Conservation (phyloP, 2,113 vertebrate species). For the Odocoileus virginianus region DNA sequence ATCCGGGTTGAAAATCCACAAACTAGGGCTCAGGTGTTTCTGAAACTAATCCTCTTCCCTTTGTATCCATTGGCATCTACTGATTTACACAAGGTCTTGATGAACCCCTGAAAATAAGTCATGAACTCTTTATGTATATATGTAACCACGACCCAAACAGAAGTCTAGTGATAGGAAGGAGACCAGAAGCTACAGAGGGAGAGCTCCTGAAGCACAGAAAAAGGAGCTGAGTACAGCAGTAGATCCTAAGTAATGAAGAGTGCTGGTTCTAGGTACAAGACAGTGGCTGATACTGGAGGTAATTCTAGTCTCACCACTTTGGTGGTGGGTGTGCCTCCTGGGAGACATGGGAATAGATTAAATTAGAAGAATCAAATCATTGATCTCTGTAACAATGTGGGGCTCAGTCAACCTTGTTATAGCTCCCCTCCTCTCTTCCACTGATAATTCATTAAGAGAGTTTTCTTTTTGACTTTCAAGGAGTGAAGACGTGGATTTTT, state of each 20-base stretch:
- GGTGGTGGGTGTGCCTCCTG: too few species aligned
- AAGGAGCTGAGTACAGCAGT: not conserved
- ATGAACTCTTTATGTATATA: not conserved
- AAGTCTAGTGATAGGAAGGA: not conserved
- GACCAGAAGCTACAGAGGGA: not conserved
- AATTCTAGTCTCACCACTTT: not conserved
- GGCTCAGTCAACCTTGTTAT: not conserved
- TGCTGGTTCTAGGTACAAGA: not conserved
- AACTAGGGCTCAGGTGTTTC: not conserved
- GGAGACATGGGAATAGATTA: not conserved
- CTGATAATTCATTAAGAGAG: not conserved
- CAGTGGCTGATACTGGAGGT: not conserved
- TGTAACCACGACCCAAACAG: not conserved
- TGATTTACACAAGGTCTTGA: not conserved
- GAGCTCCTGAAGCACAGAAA: not conserved
- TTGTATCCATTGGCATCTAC: not conserved
- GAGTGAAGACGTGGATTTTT: not conserved
- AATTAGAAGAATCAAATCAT: not conserved
- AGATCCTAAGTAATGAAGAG: not conserved
- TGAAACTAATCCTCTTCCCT: not conserved
- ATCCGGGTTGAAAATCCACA: not conserved
- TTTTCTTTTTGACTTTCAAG: not conserved
- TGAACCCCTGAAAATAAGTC: not conserved
- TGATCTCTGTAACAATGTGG: not conserved
- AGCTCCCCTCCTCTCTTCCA: not conserved